phyloP scores from a whole-genome alignment of 2,113 vertebrate genomes.

The Antechinus stuartii region DNA sequence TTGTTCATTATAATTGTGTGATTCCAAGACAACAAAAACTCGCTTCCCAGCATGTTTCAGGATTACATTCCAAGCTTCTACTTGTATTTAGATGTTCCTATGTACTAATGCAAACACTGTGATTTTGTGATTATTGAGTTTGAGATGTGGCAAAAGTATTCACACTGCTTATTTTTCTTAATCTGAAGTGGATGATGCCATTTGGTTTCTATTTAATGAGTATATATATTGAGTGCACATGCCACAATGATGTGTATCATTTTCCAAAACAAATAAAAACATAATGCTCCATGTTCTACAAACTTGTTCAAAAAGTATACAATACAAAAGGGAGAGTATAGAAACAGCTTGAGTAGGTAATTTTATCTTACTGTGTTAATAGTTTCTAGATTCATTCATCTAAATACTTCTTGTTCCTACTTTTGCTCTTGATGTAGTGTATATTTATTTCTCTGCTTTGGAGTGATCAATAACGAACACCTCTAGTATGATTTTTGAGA shows the following conservation, averaged over 20 bases:
- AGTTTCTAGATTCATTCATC: neutral
- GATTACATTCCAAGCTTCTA: neutral
- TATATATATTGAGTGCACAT: neutral
- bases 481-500: neutral
- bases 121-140: neutral
- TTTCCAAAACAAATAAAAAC: neutral
- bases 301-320: neutral
- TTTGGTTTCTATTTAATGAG: neutral
- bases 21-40: neutral
- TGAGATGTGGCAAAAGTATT: neutral
- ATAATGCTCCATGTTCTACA: neutral
- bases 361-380: neutral
- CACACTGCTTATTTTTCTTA: neutral
- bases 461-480: neutral
- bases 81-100: neutral
- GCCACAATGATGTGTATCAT: neutral
- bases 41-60: neutral
- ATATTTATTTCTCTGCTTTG: neutral
- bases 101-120: neutral
- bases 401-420: too few species aligned
- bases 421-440: neutral
- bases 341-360: neutral
- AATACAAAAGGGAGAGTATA: neutral
- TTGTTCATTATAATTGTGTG: neutral
- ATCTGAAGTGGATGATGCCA: neutral